Conservation (phyloP, 2,888 invertebrate genomes). For the Andrena trimmerana region DNA sequence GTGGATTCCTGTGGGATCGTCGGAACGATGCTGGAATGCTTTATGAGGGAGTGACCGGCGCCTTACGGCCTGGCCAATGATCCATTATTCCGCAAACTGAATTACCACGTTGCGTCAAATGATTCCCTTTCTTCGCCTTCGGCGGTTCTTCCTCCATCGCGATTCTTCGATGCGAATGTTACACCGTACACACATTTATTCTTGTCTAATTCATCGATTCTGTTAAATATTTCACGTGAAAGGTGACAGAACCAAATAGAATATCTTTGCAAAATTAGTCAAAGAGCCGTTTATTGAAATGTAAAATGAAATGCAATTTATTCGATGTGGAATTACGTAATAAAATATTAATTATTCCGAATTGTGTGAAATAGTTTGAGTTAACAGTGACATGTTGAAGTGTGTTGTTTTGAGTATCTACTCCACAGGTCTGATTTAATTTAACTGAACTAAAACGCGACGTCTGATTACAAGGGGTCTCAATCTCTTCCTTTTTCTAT, state of each 20-base stretch:
- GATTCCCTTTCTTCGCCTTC: conserved; percentile 52
- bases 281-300: neutral
- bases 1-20: conserved; percentile 81
- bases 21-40: conserved; percentile 81
- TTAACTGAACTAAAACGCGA: no score
- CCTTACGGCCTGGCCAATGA: conserved; percentile 77
- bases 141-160: neutral
- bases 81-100: conserved; percentile 79
- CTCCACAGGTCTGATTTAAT: no score
- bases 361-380: no score
- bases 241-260: neutral
- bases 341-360: no score
- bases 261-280: neutral
- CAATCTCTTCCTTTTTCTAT: no score
- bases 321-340: no score
- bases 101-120: conserved; percentile 74
- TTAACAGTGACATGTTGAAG: no score
- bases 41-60: conserved; percentile 81
- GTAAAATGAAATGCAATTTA: neutral
- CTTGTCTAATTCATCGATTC: neutral
- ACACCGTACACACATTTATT: neutral
- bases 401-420: no score
- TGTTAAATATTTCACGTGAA: neutral
- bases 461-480: no score
- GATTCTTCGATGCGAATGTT: conserved; percentile 12